A percentile compares a stretch with the other conserved stretches of the same genome.
Conservation (phyloP, 2,113 vertebrate genomes). For the Trochalopteron elliotii region DNA sequence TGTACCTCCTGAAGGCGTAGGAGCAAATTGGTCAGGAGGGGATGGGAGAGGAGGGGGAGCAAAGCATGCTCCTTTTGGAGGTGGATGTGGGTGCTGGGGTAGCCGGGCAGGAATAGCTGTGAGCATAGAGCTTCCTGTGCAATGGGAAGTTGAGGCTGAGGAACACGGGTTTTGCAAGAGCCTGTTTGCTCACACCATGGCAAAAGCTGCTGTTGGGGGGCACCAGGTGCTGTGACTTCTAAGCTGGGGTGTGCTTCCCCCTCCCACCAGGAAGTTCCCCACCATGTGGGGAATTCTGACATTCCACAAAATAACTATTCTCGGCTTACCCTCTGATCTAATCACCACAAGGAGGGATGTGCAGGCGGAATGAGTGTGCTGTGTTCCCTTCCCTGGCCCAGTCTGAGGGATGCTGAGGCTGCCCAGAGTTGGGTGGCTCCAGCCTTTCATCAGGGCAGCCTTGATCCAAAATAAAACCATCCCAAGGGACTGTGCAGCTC, state of each 20-base stretch:
- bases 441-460: background rate
- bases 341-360: background rate
- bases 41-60: background rate
- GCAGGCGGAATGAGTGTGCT: background rate
- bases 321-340: background rate
- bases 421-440: background rate
- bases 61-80: accelerated
- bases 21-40: background rate
- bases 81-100: background rate
- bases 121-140: accelerated
- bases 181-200: background rate
- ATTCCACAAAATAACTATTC: background rate
- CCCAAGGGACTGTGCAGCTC: background rate
- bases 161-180: background rate
- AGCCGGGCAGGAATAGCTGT: background rate
- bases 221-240: background rate
- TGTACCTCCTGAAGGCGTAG: background rate
- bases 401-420: background rate
- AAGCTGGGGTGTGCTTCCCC: background rate
- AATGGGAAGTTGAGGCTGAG: background rate
- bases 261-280: accelerated
- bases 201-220: background rate
- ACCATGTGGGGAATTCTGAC: background rate
- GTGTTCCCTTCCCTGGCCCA: background rate
- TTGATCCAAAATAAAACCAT: background rate